These are phyloP conservation scores for Pygathrix nemaeus DNA, from an alignment of 2,113 vertebrate species.

Conservation along the genomic window DNA sequence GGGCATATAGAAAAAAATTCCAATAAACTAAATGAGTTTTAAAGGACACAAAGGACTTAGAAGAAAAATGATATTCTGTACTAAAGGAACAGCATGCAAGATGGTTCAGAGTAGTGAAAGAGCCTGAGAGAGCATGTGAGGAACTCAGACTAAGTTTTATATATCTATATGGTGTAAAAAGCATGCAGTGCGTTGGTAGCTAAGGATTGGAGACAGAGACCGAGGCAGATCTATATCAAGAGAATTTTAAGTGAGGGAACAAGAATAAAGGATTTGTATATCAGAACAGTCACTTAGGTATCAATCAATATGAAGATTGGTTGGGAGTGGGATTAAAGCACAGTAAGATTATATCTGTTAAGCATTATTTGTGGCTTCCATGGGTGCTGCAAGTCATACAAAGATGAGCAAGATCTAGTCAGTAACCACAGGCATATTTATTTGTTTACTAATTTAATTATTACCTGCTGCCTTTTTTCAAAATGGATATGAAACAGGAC, in stretches of 20 bases:
- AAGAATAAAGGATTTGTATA: not conserved
- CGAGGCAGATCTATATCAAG: not conserved
- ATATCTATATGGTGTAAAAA: not conserved
- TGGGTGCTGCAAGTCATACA: not conserved
- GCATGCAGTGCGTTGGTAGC: not conserved
- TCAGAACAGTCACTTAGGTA: not conserved
- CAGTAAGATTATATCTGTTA: not conserved
- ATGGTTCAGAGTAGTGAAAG: not conserved
- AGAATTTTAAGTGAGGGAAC: not conserved
- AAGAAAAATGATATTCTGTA: not conserved
- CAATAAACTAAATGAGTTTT: not conserved
- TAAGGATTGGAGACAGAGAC: not conserved
- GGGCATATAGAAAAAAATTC: not conserved
- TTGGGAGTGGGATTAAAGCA: not conserved
- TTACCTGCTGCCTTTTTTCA: not conserved
- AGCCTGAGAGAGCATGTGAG: not conserved
- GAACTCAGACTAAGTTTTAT: not conserved
- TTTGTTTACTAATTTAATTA: not conserved
- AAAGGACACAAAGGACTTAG: not conserved
- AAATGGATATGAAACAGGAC: not conserved
- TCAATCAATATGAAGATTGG: not conserved
- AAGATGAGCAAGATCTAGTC: not conserved
- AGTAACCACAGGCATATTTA: not conserved
- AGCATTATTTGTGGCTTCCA: not conserved
- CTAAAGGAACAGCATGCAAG: not conserved